Percentiles rank a stretch among this genome's conserved stretches.
These are phyloP conservation scores for Papilio elwesi DNA, from an alignment of 2,888 invertebrate genomes.

Conservation along the genomic window DNA sequence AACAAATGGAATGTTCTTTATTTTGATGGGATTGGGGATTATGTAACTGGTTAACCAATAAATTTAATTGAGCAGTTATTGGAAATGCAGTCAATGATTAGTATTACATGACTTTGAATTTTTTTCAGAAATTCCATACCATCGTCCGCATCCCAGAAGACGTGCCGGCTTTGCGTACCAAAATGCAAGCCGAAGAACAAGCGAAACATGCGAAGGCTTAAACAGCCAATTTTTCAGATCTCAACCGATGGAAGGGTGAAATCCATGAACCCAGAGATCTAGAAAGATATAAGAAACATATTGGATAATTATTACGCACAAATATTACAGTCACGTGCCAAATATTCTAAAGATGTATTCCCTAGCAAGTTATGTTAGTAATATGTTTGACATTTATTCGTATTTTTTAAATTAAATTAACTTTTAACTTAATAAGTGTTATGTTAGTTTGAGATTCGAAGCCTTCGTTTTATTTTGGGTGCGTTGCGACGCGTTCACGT, in stretches of 20 bases:
- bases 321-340: constrained; percentile 35
- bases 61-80: too few relatives aligned
- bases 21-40: too few relatives aligned
- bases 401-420: constrained; percentile 39
- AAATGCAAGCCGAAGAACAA: constrained; percentile 87
- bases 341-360: constrained; percentile 14
- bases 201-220: constrained; percentile 70
- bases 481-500: constrained; percentile 81
- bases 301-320: constrained; percentile 33
- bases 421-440: constrained; percentile 40
- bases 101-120: neutral
- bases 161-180: constrained; percentile 89
- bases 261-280: constrained; percentile 18
- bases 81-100: too few relatives aligned
- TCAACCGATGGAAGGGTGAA: constrained; percentile 43
- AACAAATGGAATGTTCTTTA: too few relatives aligned
- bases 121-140: constrained; percentile 91
- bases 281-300: neutral
- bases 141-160: constrained; percentile 94
- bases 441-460: constrained; percentile 56
- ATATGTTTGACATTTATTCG: constrained; percentile 33
- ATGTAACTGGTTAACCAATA: too few relatives aligned
- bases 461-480: constrained; percentile 63
- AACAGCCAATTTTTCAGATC: constrained; percentile 46
- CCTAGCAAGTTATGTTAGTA: neutral